These are phyloP conservation scores for Rhizomys pruinosus DNA, from an alignment of 2,113 vertebrate genomes.

Conservation along the genomic window DNA sequence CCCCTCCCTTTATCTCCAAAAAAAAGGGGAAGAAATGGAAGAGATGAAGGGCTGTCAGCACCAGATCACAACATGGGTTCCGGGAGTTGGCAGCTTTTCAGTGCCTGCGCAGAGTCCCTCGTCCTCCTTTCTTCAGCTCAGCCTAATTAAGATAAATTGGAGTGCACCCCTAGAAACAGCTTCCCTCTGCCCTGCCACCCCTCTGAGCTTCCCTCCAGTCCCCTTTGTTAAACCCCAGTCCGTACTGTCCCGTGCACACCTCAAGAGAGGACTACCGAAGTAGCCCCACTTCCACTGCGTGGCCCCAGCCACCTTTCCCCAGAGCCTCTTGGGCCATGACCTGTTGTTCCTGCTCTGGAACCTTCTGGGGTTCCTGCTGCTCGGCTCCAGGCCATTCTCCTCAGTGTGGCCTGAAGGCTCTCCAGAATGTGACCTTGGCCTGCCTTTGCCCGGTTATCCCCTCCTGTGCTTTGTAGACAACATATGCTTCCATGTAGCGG, in stretches of 20 bases:
- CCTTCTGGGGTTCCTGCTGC: neutral
- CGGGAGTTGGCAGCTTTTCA: slow-evolving; percentile 67
- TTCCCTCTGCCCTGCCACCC: neutral
- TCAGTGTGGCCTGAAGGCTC: neutral
- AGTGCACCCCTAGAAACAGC: neutral
- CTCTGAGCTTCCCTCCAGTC: neutral
- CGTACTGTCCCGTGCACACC: neutral
- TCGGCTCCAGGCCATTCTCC: neutral
- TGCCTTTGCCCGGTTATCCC: slow-evolving; percentile 1
- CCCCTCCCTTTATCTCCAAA: slow-evolving; percentile 57
- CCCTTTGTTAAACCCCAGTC: neutral
- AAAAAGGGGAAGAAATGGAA: slow-evolving; percentile 6
- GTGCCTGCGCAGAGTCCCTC: slow-evolving; percentile 43
- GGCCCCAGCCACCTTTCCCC: neutral
- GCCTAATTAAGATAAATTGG: slow-evolving; percentile 59
- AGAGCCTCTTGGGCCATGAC: too few relatives aligned
- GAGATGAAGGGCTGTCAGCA: slow-evolving; percentile 84
- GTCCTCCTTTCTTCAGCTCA: slow-evolving; percentile 18
- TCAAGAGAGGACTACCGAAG: neutral
- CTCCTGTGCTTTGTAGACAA: neutral
- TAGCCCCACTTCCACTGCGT: neutral
- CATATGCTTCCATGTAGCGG: neutral
- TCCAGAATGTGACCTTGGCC: slow-evolving; percentile 22
- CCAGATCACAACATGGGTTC: slow-evolving; percentile 78
- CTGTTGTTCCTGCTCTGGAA: neutral